Evolutionary conservation across 1,140 invertebrate species (phyloP).

Genomic region (Cataglyphis hispanica): DNA sequence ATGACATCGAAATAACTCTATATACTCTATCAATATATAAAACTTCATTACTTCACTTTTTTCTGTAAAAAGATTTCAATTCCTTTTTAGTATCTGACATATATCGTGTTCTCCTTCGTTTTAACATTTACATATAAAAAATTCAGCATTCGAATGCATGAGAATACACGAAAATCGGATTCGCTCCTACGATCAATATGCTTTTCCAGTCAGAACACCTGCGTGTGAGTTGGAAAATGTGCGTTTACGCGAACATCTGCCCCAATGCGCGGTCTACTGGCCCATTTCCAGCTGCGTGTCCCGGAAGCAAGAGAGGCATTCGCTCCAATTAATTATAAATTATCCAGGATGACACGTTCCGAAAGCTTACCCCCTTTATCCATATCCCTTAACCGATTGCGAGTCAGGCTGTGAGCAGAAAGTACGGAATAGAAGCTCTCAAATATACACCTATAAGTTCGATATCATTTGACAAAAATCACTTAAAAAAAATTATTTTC

Average conservation of each 20-base stretch:
- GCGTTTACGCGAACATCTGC: constrained; percentile 63
- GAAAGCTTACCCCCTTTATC: background rate
- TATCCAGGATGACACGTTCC: background rate
- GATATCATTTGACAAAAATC: too few relatives aligned
- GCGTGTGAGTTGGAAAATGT: constrained; percentile 59
- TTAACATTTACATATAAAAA: background rate
- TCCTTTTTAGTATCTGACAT: too few relatives aligned
- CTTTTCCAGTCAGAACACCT: constrained; percentile 60
- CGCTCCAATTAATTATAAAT: constrained; percentile 59
- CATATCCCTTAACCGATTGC: background rate
- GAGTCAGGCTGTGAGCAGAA: constrained; percentile 1
- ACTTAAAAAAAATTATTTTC: background rate
- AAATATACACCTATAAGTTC: too few relatives aligned
- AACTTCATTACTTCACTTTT: background rate
- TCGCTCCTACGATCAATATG: constrained; percentile 35
- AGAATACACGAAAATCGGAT: constrained; percentile 13
- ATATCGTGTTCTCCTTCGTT: background rate
- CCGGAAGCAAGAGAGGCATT: background rate
- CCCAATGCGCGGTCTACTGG: constrained; percentile 49
- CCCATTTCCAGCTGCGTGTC: constrained; percentile 66
- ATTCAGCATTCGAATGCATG: background rate
- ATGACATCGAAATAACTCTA: too few relatives aligned
- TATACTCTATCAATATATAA: too few relatives aligned
- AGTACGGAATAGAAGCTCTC: background rate
- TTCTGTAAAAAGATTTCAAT: background rate